Percentiles rank a stretch among this genome's conserved stretches.
These are phyloP conservation scores for Arrhopalites spinosus DNA, from an alignment of 2,888 invertebrate genomes.

Conservation along the genomic window DNA sequence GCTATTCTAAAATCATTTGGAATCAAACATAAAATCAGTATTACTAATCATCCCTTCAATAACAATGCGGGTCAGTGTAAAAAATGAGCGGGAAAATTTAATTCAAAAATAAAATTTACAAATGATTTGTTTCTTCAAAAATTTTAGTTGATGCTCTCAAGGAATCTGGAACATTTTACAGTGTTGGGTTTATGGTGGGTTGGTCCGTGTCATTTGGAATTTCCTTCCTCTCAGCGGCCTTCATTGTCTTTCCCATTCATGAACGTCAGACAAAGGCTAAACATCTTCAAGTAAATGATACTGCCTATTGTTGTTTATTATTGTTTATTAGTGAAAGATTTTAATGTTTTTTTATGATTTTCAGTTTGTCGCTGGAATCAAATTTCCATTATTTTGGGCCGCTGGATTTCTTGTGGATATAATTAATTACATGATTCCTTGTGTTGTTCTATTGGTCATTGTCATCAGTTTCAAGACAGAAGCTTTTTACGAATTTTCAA, in stretches of 20 bases:
- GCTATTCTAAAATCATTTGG: conserved; percentile 64
- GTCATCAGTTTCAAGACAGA: conserved; percentile 59
- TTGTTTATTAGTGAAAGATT: no score
- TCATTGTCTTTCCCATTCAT: conserved; percentile 64
- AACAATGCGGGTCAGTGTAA: conserved; percentile 65
- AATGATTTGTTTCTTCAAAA: no score
- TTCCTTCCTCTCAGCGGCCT: conserved; percentile 62
- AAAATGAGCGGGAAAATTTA: no score
- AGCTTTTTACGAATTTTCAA: conserved; percentile 33
- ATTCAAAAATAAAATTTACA: no score
- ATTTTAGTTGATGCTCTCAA: no score
- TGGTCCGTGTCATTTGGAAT: conserved; percentile 67
- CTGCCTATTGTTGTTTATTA: no score
- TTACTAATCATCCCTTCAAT: conserved; percentile 72
- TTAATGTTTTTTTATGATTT: conserved; percentile 62
- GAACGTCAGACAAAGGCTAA: conserved; percentile 73
- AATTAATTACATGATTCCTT: conserved; percentile 67
- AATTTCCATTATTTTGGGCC: conserved; percentile 68
- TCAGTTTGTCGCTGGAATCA: conserved; percentile 74
- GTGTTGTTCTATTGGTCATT: conserved; percentile 66
- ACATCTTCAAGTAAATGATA: conserved; percentile 52
- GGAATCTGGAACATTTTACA: conserved; percentile 37
- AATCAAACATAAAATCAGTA: conserved; percentile 59
- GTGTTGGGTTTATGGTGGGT: conserved; percentile 48
- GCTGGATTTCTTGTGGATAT: conserved; percentile 72